These are phyloP conservation scores for Brachyistius frenatus DNA, from an alignment of 2,113 vertebrate genomes.

Conservation along the genomic window DNA sequence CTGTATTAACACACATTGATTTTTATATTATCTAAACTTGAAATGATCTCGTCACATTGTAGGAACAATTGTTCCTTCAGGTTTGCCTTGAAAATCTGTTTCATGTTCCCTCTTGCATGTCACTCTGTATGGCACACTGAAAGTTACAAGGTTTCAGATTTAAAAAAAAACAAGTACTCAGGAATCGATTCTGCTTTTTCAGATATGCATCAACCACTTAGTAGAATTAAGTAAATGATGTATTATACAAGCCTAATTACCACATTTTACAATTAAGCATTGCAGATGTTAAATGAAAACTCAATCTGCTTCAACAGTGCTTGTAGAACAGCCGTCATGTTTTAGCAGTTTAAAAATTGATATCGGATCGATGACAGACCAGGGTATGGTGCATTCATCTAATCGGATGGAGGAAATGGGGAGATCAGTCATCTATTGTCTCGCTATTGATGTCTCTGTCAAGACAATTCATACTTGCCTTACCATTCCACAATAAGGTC, in stretches of 20 bases:
- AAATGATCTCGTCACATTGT: neutral
- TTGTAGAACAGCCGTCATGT: neutral
- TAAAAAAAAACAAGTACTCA: neutral
- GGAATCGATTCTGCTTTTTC: neutral
- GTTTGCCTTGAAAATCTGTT: too few species aligned
- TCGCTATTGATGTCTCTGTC: constrained; percentile 6
- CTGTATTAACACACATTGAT: neutral
- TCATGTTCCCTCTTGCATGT: too few species aligned
- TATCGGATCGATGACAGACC: neutral
- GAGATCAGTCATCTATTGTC: neutral
- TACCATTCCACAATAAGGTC: too few species aligned
- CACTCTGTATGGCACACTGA: too few species aligned
- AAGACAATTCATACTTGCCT: neutral
- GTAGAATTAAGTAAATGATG: neutral
- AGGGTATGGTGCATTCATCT: neutral
- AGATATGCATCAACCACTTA: constrained; percentile 17
- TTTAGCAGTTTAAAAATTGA: neutral
- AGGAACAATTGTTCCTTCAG: too few species aligned
- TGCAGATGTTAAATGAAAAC: neutral
- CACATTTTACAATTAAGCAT: neutral
- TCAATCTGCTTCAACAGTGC: neutral
- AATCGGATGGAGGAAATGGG: constrained; percentile 8
- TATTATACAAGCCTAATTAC: neutral
- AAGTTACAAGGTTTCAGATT: neutral
- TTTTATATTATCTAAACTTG: neutral